Evolutionary conservation across 2,797 vertebrate genomes (phyloP).

Genomic region (Tarsius wallacei): DNA sequence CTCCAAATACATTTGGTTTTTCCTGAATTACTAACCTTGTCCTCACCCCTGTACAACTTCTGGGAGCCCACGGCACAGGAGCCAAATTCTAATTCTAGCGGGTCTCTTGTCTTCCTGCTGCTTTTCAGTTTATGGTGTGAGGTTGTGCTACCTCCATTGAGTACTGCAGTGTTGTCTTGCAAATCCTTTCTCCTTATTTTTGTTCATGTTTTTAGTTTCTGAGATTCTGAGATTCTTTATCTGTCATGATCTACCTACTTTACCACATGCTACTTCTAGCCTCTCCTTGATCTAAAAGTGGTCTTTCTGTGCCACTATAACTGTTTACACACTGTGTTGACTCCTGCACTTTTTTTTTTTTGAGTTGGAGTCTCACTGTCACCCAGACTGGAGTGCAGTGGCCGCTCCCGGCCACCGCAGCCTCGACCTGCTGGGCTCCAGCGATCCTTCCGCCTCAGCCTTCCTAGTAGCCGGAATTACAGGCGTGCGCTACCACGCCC

Average conservation of each 20-base stretch:
- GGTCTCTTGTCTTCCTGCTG: neutral
- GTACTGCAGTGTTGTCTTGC: neutral
- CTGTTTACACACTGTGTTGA: neutral
- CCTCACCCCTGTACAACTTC: neutral
- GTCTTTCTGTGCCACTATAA: neutral
- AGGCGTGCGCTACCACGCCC: no score
- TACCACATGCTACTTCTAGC: neutral
- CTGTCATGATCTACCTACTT: no score
- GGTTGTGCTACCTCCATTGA: neutral
- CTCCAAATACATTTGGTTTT: neutral
- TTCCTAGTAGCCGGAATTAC: no score
- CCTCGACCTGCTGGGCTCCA: no score
- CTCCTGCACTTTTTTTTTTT: no score
- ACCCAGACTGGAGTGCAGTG: no score
- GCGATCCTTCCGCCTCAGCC: no score
- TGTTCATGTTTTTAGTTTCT: neutral
- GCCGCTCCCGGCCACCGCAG: no score
- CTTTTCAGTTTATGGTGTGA: neutral
- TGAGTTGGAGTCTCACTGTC: no score
- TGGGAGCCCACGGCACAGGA: neutral
- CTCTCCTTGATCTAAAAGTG: neutral
- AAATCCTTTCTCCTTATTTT: neutral
- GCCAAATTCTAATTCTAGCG: neutral
- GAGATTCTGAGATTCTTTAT: no score
- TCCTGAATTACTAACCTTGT: neutral